Conservation (phyloP, 2,888 invertebrate genomes). For the Acronicta alni region DNA sequence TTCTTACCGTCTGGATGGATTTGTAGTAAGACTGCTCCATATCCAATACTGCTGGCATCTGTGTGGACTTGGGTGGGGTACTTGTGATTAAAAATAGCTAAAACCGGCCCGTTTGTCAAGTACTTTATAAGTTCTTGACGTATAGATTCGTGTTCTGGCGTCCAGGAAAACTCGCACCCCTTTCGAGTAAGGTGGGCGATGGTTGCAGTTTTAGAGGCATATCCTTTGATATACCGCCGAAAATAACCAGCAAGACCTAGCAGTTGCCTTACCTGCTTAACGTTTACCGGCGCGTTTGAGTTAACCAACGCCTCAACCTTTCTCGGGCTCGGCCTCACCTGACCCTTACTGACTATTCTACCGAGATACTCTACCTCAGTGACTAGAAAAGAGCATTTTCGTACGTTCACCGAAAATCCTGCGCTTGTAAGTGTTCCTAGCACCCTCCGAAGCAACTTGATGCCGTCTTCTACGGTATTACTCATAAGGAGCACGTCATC, state of each 20-base stretch:
- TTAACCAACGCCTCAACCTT: conserved; percentile 5
- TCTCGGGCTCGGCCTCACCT: conserved; percentile 12
- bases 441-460: neutral
- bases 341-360: neutral
- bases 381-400: conserved; percentile 24
- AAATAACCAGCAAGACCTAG: conserved; percentile 11
- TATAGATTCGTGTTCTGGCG: too few species aligned
- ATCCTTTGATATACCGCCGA: conserved; percentile 13
- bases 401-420: conserved; percentile 33
- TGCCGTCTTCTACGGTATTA: neutral
- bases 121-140: too few species aligned
- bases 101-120: too few species aligned
- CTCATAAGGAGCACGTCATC: conserved; percentile 2
- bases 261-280: conserved; percentile 14
- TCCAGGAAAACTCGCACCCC: too few species aligned
- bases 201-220: conserved; percentile 7
- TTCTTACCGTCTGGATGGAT: too few species aligned
- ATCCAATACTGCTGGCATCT: too few species aligned
- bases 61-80: too few species aligned
- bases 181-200: conserved; percentile 27
- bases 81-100: too few species aligned
- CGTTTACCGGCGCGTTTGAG: conserved; percentile 2
- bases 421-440: conserved; percentile 18
- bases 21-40: too few species aligned
- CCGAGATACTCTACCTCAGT: conserved; percentile 9